Percentiles rank a stretch among this genome's conserved stretches.
Conservation (phyloP, 2,113 vertebrate genomes). For the Girardinichthys multiradiatus region DNA sequence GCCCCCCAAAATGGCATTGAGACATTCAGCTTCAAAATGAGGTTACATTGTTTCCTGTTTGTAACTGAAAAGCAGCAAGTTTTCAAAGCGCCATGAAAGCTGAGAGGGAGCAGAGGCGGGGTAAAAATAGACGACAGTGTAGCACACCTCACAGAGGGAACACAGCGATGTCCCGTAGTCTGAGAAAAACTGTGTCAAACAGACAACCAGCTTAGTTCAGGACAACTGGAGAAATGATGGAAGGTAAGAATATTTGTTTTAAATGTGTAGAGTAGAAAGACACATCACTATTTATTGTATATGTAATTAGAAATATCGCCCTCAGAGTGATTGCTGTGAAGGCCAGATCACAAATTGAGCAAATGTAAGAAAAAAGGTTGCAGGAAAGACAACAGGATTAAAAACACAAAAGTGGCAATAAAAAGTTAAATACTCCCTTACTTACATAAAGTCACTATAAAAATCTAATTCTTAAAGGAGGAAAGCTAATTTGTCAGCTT, state of each 20-base stretch:
- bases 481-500: background rate
- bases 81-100: constrained; percentile 42
- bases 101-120: constrained; percentile 25
- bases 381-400: background rate
- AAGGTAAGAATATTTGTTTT: constrained; percentile 37
- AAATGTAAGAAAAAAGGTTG: background rate
- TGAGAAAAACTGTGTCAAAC: constrained; percentile 18
- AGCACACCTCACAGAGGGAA: constrained; percentile 43
- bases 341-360: background rate
- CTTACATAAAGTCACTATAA: background rate
- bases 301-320: background rate
- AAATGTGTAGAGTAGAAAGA: background rate
- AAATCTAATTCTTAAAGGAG: background rate
- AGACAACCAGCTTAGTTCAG: constrained; percentile 15
- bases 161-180: constrained; percentile 35
- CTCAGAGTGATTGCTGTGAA: background rate
- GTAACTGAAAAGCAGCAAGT: constrained; percentile 77
- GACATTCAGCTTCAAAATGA: constrained; percentile 57
- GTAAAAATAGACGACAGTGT: constrained; percentile 74
- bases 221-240: constrained; percentile 11
- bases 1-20: background rate
- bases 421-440: background rate
- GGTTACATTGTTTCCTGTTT: constrained; percentile 80
- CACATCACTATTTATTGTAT: background rate
- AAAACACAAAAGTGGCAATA: background rate